phyloP scores from a whole-genome alignment of 2,888 invertebrate species.

The Ptycholaimellus sp. region DNA sequence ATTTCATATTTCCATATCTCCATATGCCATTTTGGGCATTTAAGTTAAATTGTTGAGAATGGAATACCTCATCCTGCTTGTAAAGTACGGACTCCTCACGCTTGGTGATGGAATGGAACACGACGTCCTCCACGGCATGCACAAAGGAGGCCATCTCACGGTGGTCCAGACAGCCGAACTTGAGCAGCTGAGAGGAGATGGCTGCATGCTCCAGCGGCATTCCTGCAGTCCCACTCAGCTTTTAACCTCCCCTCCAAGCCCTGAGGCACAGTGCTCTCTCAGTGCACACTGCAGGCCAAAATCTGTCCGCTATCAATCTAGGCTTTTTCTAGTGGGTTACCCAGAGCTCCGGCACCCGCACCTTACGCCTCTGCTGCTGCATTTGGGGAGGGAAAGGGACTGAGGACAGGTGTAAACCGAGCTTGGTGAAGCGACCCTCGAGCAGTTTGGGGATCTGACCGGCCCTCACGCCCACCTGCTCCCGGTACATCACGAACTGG shows the following conservation, averaged over 20 bases:
- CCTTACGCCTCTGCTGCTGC: too few relatives aligned
- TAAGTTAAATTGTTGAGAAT: too few relatives aligned
- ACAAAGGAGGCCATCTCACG: conserved; percentile 79
- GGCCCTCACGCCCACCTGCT: conserved; percentile 77
- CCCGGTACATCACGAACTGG: conserved; percentile 92
- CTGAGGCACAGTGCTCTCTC: too few relatives aligned
- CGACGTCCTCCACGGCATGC: conserved; percentile 64
- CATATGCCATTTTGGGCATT: too few relatives aligned
- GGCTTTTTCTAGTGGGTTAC: too few relatives aligned
- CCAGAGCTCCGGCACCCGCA: too few relatives aligned
- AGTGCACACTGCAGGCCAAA: too few relatives aligned
- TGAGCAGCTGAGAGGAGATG: conserved; percentile 77
- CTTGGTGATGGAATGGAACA: conserved; percentile 51
- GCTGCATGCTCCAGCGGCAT: conserved; percentile 87
- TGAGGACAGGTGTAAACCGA: conserved; percentile 72
- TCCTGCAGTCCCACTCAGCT: too few relatives aligned
- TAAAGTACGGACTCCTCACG: conserved; percentile 40
- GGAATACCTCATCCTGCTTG: conserved; percentile 90
- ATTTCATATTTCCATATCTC: too few relatives aligned
- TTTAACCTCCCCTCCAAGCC: too few relatives aligned
- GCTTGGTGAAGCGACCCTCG: conserved; percentile 52
- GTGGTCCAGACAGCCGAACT: conserved; percentile 64
- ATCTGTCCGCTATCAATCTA: too few relatives aligned
- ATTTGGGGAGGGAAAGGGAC: too few relatives aligned
- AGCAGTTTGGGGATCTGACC: conserved; percentile 39